Base-by-base conservation (phyloP, 2,888 invertebrate species). In the Nemapogon koenigi region DNA sequence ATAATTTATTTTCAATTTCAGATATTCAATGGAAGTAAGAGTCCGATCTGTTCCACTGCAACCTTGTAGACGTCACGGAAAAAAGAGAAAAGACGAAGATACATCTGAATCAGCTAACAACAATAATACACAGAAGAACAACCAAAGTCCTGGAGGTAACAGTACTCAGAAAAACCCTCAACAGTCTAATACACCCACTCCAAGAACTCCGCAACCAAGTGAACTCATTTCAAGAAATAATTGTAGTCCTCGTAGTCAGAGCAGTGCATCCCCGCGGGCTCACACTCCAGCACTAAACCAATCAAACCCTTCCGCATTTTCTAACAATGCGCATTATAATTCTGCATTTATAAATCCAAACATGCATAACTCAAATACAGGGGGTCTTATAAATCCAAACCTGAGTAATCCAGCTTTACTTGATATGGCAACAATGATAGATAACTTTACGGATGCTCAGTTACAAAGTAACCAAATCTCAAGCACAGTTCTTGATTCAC, bases 1-100 rank as follows among this genome's bases (percentile, higher is more conserved):
- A n/a, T n/a, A n/a, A n/a, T n/a, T n/a, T n/a, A n/a, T n/a, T 10
- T 22, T 7, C 22, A 32, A 59, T 65, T 78, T 36, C 57, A 92
- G 91, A 67, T 96, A 87, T 63, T 89, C 93, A 30, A 89, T 92
- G 73, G 91, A 92, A 68, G 91, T 94, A 15, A 83, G 94, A 47
- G 88, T 94, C 16, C 82, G 94, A 39, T 88, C 90, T 2, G 90
- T 90, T 7, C 94, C 95, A 0, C 69, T 94, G 7, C 88, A 90
- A 50, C 91, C 94, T 0, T 92, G 93, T 53, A 83, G 90, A 44
- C 81, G 87, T 15, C 89, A 90, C 52, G 89, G 89, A 1, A 90
- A 90, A 52, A 90, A 90, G 55, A 81, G 89, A 41, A 89, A 89
- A 63, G 90, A 89, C 25, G 88, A 88, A 48, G 86, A 87, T 47